Evolutionary conservation across 2,797 vertebrate genomes (phyloP).

Genomic region (Gouania willdenowi): DNA sequence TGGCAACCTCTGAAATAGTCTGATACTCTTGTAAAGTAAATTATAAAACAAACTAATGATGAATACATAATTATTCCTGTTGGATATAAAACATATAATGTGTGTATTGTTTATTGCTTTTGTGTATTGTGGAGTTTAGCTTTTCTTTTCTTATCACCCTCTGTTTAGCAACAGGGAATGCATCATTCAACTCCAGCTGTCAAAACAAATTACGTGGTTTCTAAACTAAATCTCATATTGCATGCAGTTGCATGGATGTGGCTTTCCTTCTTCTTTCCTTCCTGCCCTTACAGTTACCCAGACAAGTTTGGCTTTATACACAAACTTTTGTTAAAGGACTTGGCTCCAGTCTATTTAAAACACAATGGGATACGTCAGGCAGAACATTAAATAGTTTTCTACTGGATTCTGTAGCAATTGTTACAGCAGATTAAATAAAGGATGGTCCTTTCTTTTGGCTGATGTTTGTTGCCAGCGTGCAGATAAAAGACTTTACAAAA

Average conservation of each 20-base stretch:
- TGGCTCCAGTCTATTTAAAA: neutral
- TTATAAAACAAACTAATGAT: too few relatives aligned
- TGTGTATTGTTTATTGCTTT: slow-evolving; percentile 1
- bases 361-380: neutral
- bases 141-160: slow-evolving; percentile 13
- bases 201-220: slow-evolving; percentile 47
- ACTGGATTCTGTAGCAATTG: slow-evolving; percentile 1
- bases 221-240: slow-evolving; percentile 32
- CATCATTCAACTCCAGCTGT: slow-evolving; percentile 39
- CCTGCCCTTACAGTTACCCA: neutral
- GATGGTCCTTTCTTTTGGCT: slow-evolving; percentile 1
- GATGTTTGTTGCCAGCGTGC: slow-evolving; percentile 6
- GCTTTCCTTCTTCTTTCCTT: slow-evolving; percentile 2
- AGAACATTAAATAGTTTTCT: slow-evolving; percentile 15
- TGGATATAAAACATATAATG: too few relatives aligned
- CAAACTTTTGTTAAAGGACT: neutral
- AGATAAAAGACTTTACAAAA: slow-evolving; percentile 8
- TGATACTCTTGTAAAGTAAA: too few relatives aligned
- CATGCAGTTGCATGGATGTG: slow-evolving; percentile 21
- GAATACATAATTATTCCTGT: too few relatives aligned
- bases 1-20: too few relatives aligned
- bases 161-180: slow-evolving; percentile 25
- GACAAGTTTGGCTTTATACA: slow-evolving; percentile 1
- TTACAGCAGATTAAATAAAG: slow-evolving; percentile 20
- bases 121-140: slow-evolving; percentile 7